A percentile compares a stretch with the other conserved stretches of the same genome.
Evolutionary conservation across 1,140 invertebrate species (phyloP).

Genomic region (Acromyrmex heyeri): DNA sequence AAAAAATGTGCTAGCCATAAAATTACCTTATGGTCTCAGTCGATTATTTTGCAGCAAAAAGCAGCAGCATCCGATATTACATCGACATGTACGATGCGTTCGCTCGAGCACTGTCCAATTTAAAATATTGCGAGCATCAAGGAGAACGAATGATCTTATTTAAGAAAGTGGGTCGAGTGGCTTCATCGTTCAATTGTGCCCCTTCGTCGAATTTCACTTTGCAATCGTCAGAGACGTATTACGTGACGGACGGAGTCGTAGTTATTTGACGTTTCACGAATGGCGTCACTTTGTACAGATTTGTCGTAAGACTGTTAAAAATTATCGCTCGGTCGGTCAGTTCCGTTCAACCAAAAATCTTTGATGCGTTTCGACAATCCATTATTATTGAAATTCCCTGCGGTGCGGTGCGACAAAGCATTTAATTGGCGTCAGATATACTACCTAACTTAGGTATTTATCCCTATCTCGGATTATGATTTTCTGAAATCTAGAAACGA

Average conservation of each 20-base stretch:
- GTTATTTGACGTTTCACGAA: slow-evolving; percentile 81
- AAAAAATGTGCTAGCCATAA: slow-evolving; percentile 17
- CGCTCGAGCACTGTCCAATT: slow-evolving; percentile 2
- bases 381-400: background rate
- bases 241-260: slow-evolving; percentile 25
- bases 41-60: slow-evolving; percentile 21
- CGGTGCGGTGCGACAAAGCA: slow-evolving; percentile 15
- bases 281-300: slow-evolving; percentile 77
- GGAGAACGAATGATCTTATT: slow-evolving; percentile 37
- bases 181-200: slow-evolving; percentile 45
- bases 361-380: background rate
- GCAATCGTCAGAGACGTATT: slow-evolving; percentile 53
- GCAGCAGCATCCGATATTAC: background rate
- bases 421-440: slow-evolving; percentile 53
- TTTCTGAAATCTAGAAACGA: slow-evolving; percentile 56
- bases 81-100: background rate
- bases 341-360: background rate
- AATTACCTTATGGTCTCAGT: background rate
- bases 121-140: slow-evolving; percentile 40
- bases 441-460: slow-evolving; percentile 35
- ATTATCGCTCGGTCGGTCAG: slow-evolving; percentile 53
- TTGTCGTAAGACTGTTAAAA: slow-evolving; percentile 78
- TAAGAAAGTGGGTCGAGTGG: slow-evolving; percentile 40
- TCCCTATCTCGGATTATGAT: background rate
- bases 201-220: slow-evolving; percentile 56